Evolutionary conservation across 2,113 vertebrate genomes (phyloP).

Genomic region (Arizona elegans): DNA sequence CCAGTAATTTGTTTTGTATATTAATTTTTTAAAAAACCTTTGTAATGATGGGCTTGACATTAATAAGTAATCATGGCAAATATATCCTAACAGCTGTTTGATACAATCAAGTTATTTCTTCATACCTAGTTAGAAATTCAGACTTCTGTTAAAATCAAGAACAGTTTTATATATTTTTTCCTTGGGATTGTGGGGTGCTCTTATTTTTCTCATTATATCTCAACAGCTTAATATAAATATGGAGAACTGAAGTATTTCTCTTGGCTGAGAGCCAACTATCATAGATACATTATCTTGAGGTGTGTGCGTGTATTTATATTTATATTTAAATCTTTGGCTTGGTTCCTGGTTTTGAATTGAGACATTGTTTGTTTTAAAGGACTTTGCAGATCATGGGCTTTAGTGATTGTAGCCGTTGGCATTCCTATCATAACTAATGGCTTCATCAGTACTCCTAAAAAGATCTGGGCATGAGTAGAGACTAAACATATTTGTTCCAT

Average conservation of each 20-base stretch:
- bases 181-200: conserved; percentile 14
- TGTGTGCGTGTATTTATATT: not conserved
- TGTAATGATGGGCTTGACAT: not conserved
- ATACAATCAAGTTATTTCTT: not conserved
- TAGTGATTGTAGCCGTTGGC: not conserved
- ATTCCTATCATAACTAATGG: not conserved
- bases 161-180: not conserved
- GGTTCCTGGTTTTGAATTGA: not conserved
- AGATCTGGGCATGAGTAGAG: not conserved
- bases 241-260: not conserved
- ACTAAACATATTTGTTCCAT: not conserved
- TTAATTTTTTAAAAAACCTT: not conserved
- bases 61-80: not conserved
- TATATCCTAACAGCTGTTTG: not conserved
- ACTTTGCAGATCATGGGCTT: not conserved
- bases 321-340: not conserved
- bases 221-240: not conserved
- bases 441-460: not conserved
- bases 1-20: not conserved
- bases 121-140: not conserved
- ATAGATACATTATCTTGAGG: not conserved
- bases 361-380: not conserved
- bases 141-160: not conserved
- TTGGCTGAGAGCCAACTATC: conserved; percentile 10
- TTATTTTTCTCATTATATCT: not conserved